A percentile compares a stretch with the other conserved stretches of the same genome.
phyloP scores from a whole-genome alignment of 2,113 vertebrate species.

The Nothocercus nigrocapillus region DNA sequence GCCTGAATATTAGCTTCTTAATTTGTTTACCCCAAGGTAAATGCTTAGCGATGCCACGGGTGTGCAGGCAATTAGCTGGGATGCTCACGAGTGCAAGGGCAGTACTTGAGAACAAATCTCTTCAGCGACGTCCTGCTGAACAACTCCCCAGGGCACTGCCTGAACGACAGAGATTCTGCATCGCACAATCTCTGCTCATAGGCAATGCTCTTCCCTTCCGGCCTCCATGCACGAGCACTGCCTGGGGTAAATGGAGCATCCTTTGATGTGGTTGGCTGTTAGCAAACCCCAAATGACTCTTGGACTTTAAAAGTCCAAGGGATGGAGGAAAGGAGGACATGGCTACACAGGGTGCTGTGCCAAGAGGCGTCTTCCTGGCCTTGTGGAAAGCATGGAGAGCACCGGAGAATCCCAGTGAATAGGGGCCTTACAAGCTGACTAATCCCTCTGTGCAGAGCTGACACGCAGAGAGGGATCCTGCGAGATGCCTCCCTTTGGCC shows the following conservation, averaged over 20 bases:
- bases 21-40: conserved; percentile 45
- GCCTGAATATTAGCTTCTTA: conserved; percentile 12
- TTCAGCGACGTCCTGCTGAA: background rate
- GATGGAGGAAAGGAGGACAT: background rate
- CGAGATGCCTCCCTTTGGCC: background rate
- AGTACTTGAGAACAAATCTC: background rate
- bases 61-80: conserved; percentile 2
- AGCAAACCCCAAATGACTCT: background rate
- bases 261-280: background rate
- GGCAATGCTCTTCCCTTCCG: background rate
- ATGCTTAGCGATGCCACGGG: background rate
- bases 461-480: fast-evolving
- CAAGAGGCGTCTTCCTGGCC: background rate
- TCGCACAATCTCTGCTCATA: background rate
- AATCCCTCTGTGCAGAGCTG: background rate
- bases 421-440: background rate
- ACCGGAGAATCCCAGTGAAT: background rate
- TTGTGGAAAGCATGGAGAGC: background rate
- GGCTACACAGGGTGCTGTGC: background rate
- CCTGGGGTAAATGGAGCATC: background rate
- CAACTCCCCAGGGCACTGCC: background rate
- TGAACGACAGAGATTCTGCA: background rate
- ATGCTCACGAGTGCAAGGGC: conserved; percentile 27
- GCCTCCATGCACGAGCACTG: background rate
- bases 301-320: background rate